Conservation (phyloP, 2,888 invertebrate genomes). For the Pandemis heparana region DNA sequence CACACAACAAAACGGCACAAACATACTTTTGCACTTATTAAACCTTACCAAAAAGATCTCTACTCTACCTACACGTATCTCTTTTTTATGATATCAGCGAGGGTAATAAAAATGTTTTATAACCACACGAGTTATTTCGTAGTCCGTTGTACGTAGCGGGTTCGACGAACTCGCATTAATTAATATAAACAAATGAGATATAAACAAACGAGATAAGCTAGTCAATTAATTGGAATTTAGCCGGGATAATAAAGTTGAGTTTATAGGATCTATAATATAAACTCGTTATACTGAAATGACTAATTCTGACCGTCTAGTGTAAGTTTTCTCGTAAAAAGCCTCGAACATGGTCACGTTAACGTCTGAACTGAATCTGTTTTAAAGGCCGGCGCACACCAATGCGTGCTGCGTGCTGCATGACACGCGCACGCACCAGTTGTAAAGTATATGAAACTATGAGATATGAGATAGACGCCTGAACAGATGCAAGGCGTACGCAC, state of each 20-base stretch:
- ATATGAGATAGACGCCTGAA: no score
- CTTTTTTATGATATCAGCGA: background rate
- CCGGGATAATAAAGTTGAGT: slow-evolving; percentile 10
- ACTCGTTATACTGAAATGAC: slow-evolving; percentile 2
- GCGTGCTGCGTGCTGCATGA: no score
- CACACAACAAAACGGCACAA: background rate
- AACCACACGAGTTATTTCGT: slow-evolving; percentile 1
- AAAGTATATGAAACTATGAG: no score
- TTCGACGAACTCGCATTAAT: slow-evolving; percentile 4
- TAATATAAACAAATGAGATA: slow-evolving; percentile 25
- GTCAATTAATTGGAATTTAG: slow-evolving; percentile 9
- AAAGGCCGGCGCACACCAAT: no score
- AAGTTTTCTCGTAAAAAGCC: no score
- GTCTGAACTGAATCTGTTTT: no score
- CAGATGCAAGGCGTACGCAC: no score
- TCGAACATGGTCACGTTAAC: no score
- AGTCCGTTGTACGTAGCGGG: background rate
- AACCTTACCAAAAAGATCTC: background rate
- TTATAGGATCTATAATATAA: background rate
- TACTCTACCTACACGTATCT: background rate
- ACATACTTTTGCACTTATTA: background rate
- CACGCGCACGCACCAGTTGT: no score
- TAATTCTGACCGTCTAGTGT: background rate
- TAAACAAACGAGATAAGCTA: slow-evolving; percentile 19
- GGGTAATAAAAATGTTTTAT: slow-evolving; percentile 7